Evolutionary conservation across 2,113 vertebrate genomes (phyloP), one percentile per base, ranked within the genome.

Genomic region (Eurystomus gularis): DNA sequence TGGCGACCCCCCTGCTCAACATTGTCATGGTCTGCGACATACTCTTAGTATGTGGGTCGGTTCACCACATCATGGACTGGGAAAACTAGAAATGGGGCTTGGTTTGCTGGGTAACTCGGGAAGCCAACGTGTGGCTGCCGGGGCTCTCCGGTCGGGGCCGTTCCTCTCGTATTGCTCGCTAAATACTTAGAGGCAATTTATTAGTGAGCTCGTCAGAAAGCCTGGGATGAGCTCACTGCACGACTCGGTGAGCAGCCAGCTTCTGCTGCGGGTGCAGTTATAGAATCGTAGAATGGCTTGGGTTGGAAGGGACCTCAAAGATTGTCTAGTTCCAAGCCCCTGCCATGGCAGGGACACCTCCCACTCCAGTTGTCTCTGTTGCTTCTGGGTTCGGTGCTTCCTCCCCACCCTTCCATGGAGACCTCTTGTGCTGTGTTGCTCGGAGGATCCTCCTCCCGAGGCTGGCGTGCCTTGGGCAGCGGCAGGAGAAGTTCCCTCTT

Each of bases 161-260:
- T 10, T 52, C 33, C 20, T 57, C 49, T 75, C 4, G 0, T 20
- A 1, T 29, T 35, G 21, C 29, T 72, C 18, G 0, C n/a, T 9
- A 2, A 46, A 8, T 21, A 7, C 35, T 10, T 11, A 10, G 51
- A 70, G 52, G 39, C 31, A 4, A 1, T 24, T 35, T 5, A 51
- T 46, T 2, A 13, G n/a, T 18, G 8, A 20, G 9, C 16, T 64
- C 3, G 44, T 10, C 24, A 4, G 40, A 35, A 11, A 31, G 37
- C 31, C 58, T 13, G 20, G 37, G 37, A 14, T 10, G 15, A 7
- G 4, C 54, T 61, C 8, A 0, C 2, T 10, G 44, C 10, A 0
- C 13, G 68, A 4, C 15, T 6, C 3, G 70, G n/a, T 21, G 17
- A 40, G 69, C 57, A 17, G 24, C 2, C 31, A 23, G 9, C 51